Conservation (phyloP, 2,797 vertebrate genomes). For the Sylvia borin region DNA sequence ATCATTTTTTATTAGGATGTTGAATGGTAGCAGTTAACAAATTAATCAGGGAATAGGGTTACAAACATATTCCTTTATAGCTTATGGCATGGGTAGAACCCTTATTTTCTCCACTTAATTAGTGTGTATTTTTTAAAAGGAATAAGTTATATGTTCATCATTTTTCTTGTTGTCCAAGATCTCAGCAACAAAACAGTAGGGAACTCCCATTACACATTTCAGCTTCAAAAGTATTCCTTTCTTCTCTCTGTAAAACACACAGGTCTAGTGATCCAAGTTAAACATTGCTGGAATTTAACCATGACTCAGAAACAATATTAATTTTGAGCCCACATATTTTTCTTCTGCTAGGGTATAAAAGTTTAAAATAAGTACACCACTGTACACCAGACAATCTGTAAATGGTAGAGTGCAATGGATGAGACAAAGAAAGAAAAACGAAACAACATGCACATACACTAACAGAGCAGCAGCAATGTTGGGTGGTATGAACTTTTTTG, state of each 20-base stretch:
- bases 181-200: conserved; percentile 78
- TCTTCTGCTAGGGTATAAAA: conserved; percentile 73
- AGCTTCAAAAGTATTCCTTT: conserved; percentile 68
- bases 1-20: conserved; percentile 39
- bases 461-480: conserved; percentile 33
- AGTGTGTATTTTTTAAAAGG: neutral
- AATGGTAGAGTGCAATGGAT: conserved; percentile 44
- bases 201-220: conserved; percentile 74
- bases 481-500: conserved; percentile 58
- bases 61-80: neutral
- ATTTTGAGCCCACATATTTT: conserved; percentile 78
- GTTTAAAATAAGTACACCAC: conserved; percentile 68
- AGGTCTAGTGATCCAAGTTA: conserved; percentile 77
- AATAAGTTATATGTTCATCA: conserved; percentile 63
- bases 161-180: conserved; percentile 73
- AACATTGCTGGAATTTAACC: conserved; percentile 83
- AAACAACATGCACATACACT: conserved; percentile 31
- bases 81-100: neutral
- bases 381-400: conserved; percentile 64
- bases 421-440: conserved; percentile 45
- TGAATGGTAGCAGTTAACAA: conserved; percentile 17
- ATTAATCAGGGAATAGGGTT: conserved; percentile 10
- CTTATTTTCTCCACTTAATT: conserved; percentile 28
- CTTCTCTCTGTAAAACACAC: conserved; percentile 63
- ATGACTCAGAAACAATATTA: conserved; percentile 83